These are phyloP conservation scores for Phalacrocorax brasilianus DNA, from an alignment of 2,113 vertebrate genomes.

Conservation along the genomic window DNA sequence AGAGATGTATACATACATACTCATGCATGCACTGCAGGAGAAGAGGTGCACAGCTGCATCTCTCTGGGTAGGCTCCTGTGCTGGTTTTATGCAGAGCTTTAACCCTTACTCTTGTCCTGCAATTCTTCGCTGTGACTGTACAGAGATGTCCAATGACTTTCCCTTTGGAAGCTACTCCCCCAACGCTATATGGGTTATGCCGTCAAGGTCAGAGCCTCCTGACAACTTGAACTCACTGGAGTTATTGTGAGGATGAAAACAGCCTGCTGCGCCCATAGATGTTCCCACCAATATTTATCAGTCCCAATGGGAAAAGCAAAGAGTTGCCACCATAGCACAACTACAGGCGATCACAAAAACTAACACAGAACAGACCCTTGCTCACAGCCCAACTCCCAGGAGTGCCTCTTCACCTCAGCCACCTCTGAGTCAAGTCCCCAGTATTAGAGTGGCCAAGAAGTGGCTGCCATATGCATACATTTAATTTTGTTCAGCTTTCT, in stretches of 20 bases:
- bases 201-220: background rate
- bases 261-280: background rate
- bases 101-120: background rate
- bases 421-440: background rate
- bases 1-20: background rate
- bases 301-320: background rate
- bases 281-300: background rate
- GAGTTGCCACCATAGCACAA: background rate
- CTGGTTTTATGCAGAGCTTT: background rate
- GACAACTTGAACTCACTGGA: background rate
- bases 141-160: background rate
- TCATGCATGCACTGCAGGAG: background rate
- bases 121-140: background rate
- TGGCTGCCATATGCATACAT: background rate
- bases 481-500: background rate
- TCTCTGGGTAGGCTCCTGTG: background rate
- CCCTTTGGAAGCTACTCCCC: background rate
- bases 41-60: background rate
- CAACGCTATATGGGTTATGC: rapidly evolving
- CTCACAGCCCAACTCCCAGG: background rate
- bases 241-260: background rate
- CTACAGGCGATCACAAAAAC: background rate
- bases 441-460: background rate
- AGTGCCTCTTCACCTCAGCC: background rate
- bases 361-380: background rate